Conservation (phyloP, 2,113 vertebrate genomes). For the Calonectris borealis region DNA sequence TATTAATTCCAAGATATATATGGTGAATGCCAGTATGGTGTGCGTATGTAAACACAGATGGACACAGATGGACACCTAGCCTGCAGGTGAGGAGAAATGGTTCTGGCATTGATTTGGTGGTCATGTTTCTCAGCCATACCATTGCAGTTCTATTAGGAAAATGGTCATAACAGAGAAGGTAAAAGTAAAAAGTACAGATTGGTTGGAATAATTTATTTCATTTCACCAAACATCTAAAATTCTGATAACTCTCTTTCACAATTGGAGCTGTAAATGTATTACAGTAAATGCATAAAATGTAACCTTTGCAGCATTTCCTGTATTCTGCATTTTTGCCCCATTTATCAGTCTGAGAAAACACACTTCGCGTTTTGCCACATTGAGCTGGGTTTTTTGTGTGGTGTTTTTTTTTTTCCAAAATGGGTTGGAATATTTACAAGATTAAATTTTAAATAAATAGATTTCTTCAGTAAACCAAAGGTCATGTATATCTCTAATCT, state of each 20-base stretch:
- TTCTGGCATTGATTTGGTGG: neutral
- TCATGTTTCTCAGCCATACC: neutral
- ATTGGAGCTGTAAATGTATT: neutral
- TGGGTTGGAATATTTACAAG: conserved; percentile 27
- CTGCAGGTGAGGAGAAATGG: neutral
- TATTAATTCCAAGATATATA: neutral
- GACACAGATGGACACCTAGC: neutral
- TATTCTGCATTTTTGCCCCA: neutral
- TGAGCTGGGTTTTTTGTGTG: neutral
- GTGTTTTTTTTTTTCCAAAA: neutral
- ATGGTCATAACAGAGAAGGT: neutral
- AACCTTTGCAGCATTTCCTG: neutral
- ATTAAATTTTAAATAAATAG: conserved; percentile 55
- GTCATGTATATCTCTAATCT: conserved; percentile 19
- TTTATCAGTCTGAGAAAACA: neutral
- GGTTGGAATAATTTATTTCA: neutral
- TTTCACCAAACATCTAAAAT: neutral
- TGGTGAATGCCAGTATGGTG: neutral
- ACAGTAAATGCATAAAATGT: neutral
- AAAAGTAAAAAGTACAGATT: neutral
- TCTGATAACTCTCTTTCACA: neutral
- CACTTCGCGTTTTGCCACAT: neutral
- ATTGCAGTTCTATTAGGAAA: neutral
- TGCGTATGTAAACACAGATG: too few species aligned
- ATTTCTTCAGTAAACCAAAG: neutral